Conservation (phyloP, 2,113 vertebrate genomes). For the Antechinus stuartii region DNA sequence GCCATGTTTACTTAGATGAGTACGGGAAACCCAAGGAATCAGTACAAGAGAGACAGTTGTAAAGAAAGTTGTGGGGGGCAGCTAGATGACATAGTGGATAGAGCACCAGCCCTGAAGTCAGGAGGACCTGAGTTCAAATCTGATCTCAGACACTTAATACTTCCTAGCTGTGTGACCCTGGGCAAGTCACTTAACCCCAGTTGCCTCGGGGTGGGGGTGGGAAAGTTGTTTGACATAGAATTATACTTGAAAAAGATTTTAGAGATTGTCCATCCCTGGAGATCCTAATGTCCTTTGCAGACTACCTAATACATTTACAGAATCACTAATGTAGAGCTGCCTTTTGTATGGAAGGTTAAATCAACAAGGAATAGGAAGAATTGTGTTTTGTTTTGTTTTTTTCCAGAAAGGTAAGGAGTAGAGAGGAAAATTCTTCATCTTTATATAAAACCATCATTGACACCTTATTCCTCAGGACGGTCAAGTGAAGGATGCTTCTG, state of each 20-base stretch:
- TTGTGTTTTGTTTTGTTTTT: not conserved
- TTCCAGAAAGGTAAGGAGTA: not conserved
- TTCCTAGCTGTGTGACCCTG: too few species aligned
- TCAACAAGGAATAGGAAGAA: not conserved
- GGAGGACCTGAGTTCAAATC: too few species aligned
- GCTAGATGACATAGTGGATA: too few species aligned
- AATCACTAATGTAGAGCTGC: conserved; percentile 31
- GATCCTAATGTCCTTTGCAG: conserved; percentile 9
- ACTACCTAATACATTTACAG: conserved; percentile 17
- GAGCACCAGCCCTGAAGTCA: too few species aligned
- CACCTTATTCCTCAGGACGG: conserved; percentile 5
- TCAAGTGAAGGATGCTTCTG: not conserved
- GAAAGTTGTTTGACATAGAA: not conserved
- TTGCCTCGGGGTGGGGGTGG: too few species aligned
- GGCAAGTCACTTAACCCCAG: too few species aligned
- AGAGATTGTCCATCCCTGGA: conserved; percentile 4
- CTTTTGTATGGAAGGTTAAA: conserved; percentile 28
- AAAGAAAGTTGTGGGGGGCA: not conserved
- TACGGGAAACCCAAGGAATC: not conserved
- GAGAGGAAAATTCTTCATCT: conserved; percentile 6
- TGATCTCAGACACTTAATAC: too few species aligned
- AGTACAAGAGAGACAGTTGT: not conserved
- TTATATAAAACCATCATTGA: not conserved
- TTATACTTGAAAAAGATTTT: conserved; percentile 37
- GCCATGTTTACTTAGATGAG: not conserved